These are phyloP conservation scores for Lepidurus packardi DNA, from an alignment of 1,140 invertebrate genomes.

Conservation along the genomic window DNA sequence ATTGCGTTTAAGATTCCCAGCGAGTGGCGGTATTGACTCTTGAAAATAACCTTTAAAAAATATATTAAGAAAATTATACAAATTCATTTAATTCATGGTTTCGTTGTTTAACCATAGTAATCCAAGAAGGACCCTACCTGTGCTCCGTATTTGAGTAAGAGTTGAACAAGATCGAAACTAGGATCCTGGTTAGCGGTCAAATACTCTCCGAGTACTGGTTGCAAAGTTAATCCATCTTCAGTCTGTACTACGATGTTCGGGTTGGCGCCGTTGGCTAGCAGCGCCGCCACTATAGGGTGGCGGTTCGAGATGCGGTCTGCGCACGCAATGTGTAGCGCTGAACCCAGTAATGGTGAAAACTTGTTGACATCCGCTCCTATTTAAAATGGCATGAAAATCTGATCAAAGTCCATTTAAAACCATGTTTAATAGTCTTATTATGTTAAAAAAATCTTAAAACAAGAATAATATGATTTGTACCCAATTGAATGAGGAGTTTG, in stretches of 20 bases:
- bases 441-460: background rate
- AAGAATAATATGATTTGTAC: slow-evolving; percentile 46
- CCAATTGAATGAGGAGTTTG: slow-evolving; percentile 59
- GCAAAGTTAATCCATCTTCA: slow-evolving; percentile 59
- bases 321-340: slow-evolving; percentile 77
- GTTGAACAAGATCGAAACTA: slow-evolving; percentile 57
- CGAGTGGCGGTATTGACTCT: background rate
- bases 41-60: slow-evolving; percentile 26
- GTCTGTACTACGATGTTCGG: slow-evolving; percentile 70
- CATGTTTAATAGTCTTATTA: background rate
- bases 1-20: background rate
- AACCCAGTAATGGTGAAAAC: slow-evolving; percentile 73
- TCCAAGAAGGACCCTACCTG: slow-evolving; percentile 50
- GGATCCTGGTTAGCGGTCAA: slow-evolving; percentile 66
- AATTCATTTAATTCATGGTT: background rate
- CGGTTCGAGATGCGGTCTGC: slow-evolving; percentile 70
- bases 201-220: slow-evolving; percentile 75
- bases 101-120: slow-evolving; percentile 34
- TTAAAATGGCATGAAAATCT: slow-evolving; percentile 20
- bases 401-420: background rate
- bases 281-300: slow-evolving; percentile 53
- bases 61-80: slow-evolving; percentile 29
- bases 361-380: slow-evolving; percentile 73
- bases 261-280: slow-evolving; percentile 67
- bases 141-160: slow-evolving; percentile 74